Evolutionary conservation across 1,140 invertebrate species (phyloP), one percentile per base, ranked within the genome.

Genomic region (Micrasema longulum): DNA sequence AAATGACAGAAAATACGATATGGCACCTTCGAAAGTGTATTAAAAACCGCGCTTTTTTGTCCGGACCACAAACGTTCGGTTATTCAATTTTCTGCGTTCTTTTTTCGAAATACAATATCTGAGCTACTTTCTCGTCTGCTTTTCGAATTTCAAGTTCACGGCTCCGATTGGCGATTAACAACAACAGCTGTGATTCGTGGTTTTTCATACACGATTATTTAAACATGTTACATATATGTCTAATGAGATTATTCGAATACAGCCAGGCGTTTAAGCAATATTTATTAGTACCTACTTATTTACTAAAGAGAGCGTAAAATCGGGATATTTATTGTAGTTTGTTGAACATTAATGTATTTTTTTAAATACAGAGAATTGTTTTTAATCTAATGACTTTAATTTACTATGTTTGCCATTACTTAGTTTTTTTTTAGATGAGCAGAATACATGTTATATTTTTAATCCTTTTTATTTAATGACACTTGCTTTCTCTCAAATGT

Each of bases 91-190:
- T 64, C n/a, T n/a, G n/a, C 0, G 60, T 45, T 26, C 5, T 64
- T 62, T 64, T 47, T 64, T 36, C 41, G 18, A 64, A 43, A 64
- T 14, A 60, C 60, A 47, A 47, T 18, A 26, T 14, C 41, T 47
- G 60, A 20, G 60, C 43, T 64, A 64, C 60, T 64, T 64, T 64
- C 41, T 14, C 60, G 60, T 47, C 47, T 41, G 26, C 36, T 41
- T 63, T 64, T 47, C 14, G 20, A 38, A 35, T 53, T 64, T 64
- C 60, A 64, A 64, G 60, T 31, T 64, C 60, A 64, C 22, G 60
- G 43, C 35, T 62, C 20, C 22, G 48, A 31, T 31, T 7, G 50
- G 5, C 3, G 50, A 22, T 23, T 11, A 52, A 22, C 50, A 22
- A 52, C 11, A 52, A 22, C 50, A 22, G 50, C 22, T 11, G 11